phyloP scores from a whole-genome alignment of 1,140 invertebrate species.

The Musca vetustissima region DNA sequence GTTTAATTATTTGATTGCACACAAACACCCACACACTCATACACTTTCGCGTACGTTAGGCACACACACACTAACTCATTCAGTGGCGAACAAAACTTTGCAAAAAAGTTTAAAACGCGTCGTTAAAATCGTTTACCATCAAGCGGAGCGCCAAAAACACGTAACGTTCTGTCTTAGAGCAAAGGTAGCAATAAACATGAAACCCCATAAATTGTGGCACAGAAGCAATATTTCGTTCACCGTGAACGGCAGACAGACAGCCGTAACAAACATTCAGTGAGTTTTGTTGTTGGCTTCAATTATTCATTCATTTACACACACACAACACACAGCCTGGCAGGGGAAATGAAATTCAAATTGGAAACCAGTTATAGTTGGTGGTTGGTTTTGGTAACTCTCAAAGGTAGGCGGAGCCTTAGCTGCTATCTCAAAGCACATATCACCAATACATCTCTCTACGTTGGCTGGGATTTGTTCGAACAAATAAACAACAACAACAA shows the following conservation, averaged over 20 bases:
- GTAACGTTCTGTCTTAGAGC: conserved; percentile 19
- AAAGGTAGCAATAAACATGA: conserved; percentile 21
- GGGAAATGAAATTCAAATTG: conserved; percentile 22
- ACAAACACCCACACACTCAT: too few species aligned
- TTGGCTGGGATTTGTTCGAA: too few species aligned
- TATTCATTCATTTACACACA: neutral
- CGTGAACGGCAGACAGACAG: neutral
- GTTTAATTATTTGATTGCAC: neutral
- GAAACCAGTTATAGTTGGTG: conserved; percentile 20
- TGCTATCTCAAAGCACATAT: too few species aligned
- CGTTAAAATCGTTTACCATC: conserved; percentile 7
- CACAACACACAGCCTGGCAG: neutral
- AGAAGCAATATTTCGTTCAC: conserved; percentile 5
- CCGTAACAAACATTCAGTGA: neutral
- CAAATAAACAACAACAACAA: too few species aligned
- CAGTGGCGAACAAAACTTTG: too few species aligned
- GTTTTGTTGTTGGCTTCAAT: too few species aligned
- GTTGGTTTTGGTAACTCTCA: neutral
- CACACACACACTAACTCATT: too few species aligned
- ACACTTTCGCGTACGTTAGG: too few species aligned
- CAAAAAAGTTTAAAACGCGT: conserved; percentile 1
- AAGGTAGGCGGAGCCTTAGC: neutral
- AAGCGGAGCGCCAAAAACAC: conserved; percentile 11
- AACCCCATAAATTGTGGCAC: conserved; percentile 20
- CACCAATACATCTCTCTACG: too few species aligned